Percentiles rank a stretch among this genome's conserved stretches.
Evolutionary conservation across 2,113 vertebrate genomes (phyloP).

Genomic region (Blennius ocellaris): DNA sequence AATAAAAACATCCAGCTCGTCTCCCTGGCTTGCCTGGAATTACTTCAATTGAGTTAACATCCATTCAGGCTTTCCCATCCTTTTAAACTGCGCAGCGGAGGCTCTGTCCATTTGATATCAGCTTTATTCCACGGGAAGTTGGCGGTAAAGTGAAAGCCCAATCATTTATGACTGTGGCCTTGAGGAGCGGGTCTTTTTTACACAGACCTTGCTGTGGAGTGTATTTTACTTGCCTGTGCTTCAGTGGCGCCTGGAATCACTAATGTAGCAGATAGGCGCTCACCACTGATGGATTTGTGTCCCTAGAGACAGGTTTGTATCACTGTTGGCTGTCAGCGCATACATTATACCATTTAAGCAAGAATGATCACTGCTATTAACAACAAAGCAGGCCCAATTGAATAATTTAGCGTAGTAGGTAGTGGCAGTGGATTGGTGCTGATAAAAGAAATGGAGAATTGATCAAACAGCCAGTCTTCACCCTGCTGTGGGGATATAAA

Average conservation of each 20-base stretch:
- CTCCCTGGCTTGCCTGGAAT: background rate
- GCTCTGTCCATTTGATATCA: slow-evolving; percentile 23
- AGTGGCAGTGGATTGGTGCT: slow-evolving; percentile 50
- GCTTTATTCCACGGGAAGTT: slow-evolving; percentile 35
- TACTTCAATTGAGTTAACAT: background rate
- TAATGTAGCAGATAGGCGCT: slow-evolving; percentile 57
- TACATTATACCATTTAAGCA: slow-evolving; percentile 77
- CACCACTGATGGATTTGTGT: slow-evolving; percentile 71
- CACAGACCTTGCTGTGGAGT: slow-evolving; percentile 44
- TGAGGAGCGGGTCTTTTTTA: slow-evolving; percentile 38
- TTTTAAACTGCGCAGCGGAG: slow-evolving; percentile 11
- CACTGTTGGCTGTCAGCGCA: slow-evolving; percentile 73
- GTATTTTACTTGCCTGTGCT: slow-evolving; percentile 57
- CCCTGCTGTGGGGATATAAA: slow-evolving; percentile 55
- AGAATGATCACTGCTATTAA: slow-evolving; percentile 81
- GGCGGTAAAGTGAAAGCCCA: background rate
- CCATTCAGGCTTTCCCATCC: background rate
- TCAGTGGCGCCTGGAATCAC: slow-evolving; percentile 53
- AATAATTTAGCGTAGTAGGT: slow-evolving; percentile 72
- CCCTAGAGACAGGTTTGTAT: slow-evolving; percentile 72
- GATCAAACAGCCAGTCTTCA: slow-evolving; percentile 56
- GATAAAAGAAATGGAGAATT: slow-evolving; percentile 61
- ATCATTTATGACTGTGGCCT: slow-evolving; percentile 64
- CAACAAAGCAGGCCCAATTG: slow-evolving; percentile 72
- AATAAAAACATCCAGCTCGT: slow-evolving; percentile 26